Conservation (phyloP, 2,113 vertebrate species). For the Eublepharis macularius region DNA sequence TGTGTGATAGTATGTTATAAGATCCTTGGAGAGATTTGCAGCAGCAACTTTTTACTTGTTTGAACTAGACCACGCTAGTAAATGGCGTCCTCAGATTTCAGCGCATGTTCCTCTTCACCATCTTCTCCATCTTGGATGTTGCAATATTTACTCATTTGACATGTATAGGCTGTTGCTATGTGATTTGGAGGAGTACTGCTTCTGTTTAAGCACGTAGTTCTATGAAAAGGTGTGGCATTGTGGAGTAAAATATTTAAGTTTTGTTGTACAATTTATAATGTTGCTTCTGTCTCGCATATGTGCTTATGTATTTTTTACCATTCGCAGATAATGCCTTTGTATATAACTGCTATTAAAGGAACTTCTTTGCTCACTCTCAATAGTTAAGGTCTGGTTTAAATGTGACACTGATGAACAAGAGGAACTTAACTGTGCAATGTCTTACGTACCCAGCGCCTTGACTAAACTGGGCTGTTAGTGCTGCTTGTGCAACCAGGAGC, state of each 20-base stretch:
- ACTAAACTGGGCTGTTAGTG: too few relatives aligned
- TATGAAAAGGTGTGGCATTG: neutral
- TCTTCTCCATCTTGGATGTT: neutral
- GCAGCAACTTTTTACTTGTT: neutral
- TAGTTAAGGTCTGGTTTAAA: too few relatives aligned
- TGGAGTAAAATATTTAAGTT: neutral
- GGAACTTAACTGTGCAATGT: too few relatives aligned
- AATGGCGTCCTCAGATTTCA: neutral
- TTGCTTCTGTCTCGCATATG: neutral
- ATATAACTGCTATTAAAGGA: neutral
- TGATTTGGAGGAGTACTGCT: neutral
- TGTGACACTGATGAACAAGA: too few relatives aligned
- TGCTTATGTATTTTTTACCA: neutral
- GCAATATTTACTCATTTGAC: neutral
- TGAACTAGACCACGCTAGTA: neutral
- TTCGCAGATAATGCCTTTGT: neutral
- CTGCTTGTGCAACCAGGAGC: too few relatives aligned
- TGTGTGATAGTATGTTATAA: too few relatives aligned
- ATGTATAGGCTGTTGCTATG: neutral
- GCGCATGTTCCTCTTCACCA: neutral
- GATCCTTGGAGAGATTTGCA: too few relatives aligned
- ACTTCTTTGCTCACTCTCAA: neutral
- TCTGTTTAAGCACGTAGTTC: neutral
- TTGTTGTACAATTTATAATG: neutral
- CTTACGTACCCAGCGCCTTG: too few relatives aligned